Conservation (phyloP, 2,797 vertebrate species). For the Masticophis lateralis region DNA sequence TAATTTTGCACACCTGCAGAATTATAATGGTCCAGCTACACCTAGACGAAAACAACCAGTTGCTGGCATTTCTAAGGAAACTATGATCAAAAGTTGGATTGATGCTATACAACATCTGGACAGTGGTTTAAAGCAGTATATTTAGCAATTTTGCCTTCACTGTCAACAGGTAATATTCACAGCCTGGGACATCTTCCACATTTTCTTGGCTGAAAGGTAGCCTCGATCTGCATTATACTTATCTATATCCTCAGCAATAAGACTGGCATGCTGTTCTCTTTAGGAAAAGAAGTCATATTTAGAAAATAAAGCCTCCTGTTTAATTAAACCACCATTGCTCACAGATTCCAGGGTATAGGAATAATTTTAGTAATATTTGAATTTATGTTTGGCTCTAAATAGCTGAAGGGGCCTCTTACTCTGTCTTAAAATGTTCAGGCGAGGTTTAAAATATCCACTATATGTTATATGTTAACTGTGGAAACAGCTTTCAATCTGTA, state of each 20-base stretch:
- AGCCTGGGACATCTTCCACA: neutral
- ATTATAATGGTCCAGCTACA: neutral
- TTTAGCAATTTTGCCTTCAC: neutral
- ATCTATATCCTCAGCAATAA: neutral
- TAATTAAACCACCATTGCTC: neutral
- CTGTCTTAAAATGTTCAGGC: neutral
- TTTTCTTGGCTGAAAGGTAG: neutral
- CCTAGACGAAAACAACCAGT: neutral
- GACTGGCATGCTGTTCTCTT: neutral
- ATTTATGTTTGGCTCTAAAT: neutral
- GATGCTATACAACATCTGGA: neutral
- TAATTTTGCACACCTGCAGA: neutral
- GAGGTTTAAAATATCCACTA: neutral
- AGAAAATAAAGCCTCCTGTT: neutral
- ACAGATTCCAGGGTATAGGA: neutral
- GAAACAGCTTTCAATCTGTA: neutral
- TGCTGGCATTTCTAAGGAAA: neutral
- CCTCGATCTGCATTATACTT: neutral
- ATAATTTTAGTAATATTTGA: neutral
- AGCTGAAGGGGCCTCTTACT: neutral
- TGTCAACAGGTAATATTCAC: neutral
- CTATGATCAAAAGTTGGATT: slow-evolving; percentile 4
- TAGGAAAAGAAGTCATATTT: neutral
- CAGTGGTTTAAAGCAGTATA: neutral
- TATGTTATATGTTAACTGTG: neutral